These are phyloP conservation scores for Eupithecia abbreviata DNA, from an alignment of 2,888 invertebrate species.

Conservation along the genomic window DNA sequence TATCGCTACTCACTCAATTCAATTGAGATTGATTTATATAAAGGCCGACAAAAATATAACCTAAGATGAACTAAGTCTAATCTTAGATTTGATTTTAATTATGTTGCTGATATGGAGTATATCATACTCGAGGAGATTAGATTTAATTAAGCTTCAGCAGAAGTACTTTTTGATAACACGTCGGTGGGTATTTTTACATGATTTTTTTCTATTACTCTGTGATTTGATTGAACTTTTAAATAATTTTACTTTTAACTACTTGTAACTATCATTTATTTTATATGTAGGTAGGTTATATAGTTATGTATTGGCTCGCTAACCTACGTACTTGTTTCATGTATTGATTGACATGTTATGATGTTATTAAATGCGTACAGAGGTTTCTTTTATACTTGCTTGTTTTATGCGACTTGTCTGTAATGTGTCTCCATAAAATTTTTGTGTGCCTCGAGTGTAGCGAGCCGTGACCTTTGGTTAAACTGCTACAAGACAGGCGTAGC, in stretches of 20 bases:
- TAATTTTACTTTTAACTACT: slow-evolving; percentile 3
- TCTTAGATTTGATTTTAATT: background rate
- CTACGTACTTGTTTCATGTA: background rate
- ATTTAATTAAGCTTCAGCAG: slow-evolving; percentile 1
- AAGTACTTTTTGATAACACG: slow-evolving; percentile 16
- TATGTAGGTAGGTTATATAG: background rate
- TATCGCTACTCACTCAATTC: background rate
- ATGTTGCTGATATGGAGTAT: background rate
- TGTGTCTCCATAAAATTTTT: background rate
- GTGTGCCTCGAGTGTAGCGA: background rate
- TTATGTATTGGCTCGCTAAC: background rate
- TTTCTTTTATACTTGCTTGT: background rate
- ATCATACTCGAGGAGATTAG: slow-evolving; percentile 25
- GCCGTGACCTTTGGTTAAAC: background rate
- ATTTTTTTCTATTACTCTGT: slow-evolving; percentile 23
- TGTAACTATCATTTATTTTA: slow-evolving; percentile 1
- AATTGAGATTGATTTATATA: background rate
- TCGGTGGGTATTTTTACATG: slow-evolving; percentile 23
- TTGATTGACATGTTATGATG: background rate
- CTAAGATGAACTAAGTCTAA: background rate
- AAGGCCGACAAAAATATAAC: background rate
- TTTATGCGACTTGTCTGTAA: background rate
- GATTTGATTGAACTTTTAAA: slow-evolving; percentile 23
- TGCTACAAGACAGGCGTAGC: background rate
- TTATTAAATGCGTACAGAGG: background rate